Evolutionary conservation across 2,113 vertebrate species (phyloP).

Genomic region (Eleginops maclovinus): DNA sequence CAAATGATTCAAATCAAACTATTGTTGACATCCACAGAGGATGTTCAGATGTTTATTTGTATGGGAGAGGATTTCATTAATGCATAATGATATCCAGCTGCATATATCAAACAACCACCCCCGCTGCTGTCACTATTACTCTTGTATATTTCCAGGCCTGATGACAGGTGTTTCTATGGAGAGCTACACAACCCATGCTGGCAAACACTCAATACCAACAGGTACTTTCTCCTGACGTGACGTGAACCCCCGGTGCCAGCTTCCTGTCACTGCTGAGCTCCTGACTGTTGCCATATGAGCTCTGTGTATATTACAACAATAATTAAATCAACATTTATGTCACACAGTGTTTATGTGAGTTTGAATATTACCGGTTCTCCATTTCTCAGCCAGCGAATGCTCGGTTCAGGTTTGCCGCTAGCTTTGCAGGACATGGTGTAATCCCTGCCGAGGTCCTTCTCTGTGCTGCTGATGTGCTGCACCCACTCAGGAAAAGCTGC

Average conservation of each 20-base stretch:
- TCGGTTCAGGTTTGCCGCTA: constrained; percentile 91
- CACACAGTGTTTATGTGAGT: neutral
- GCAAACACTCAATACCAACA: constrained; percentile 62
- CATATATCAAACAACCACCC: constrained; percentile 39
- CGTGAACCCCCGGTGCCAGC: constrained; percentile 47
- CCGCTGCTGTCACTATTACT: constrained; percentile 49
- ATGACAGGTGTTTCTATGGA: constrained; percentile 57
- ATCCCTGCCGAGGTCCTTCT: constrained; percentile 90
- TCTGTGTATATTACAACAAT: constrained; percentile 2
- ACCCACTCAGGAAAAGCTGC: constrained; percentile 94
- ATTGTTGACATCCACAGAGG: constrained; percentile 19
- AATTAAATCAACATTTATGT: neutral
- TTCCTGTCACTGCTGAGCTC: constrained; percentile 58
- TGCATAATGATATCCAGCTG: constrained; percentile 39
- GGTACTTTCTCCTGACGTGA: constrained; percentile 46
- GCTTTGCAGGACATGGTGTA: constrained; percentile 92
- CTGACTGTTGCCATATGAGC: neutral
- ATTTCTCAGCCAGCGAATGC: constrained; percentile 92
- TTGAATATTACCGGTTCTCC: constrained; percentile 85
- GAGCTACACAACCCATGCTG: constrained; percentile 48
- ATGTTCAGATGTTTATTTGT: constrained; percentile 16
- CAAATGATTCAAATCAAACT: constrained; percentile 27
- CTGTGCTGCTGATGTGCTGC: constrained; percentile 91
- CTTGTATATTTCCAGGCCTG: constrained; percentile 26
- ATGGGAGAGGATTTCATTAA: constrained; percentile 37